Base-by-base conservation (phyloP, 2,797 vertebrate genomes). In the Netta rufina region DNA sequence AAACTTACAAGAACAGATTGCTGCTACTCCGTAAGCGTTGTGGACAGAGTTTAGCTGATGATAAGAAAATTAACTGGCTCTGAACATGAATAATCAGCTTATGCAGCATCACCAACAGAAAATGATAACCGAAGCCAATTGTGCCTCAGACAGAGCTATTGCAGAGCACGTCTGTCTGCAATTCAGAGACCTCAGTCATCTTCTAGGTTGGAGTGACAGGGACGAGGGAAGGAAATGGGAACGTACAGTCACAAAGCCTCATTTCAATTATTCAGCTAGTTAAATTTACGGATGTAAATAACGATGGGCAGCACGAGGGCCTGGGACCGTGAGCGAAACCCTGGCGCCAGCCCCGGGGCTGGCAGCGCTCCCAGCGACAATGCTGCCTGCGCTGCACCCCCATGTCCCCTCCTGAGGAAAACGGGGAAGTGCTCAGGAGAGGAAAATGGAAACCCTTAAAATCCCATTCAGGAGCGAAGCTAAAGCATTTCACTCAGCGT, bases 181-280 rank as follows among this genome's bases (percentile, higher is more conserved):
- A 0, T 3, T 6, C 10, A 0, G 45, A 36, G 70, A 5, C n/a
- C 4, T 27, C 18, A 4, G 24, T 3, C 17, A 2, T 5, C 70
- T 57, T 14, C 66, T 2, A 0, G 4, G 2, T 0, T 0, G 11
- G 58, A 27, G 36, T 14, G 36, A 3, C 0, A 5, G n/a, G 49
- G 30, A 5, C 0, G 6, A 25, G 69, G 36, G 28, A 12, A 22
- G 51, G 49, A 4, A 8, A 1, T 0, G 5, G 19, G 53, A 25
- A 49, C 8, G 9, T 6, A 15, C 4, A 3, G 14, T 4, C 39
- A 38, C 22, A 24, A 12, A 18, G 4, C 6, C 8, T 0, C 1
- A 1, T 5, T 36, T 3, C 8, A 10, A 15, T 53, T 20, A 4
- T 4, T 10, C 38, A 4, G 43, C 6, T 3, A 5, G 32, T 33